Evolutionary conservation across 1,140 invertebrate genomes (phyloP), one percentile per base, ranked within the genome.

Genomic region (Brachionus asplanchnoidis): DNA sequence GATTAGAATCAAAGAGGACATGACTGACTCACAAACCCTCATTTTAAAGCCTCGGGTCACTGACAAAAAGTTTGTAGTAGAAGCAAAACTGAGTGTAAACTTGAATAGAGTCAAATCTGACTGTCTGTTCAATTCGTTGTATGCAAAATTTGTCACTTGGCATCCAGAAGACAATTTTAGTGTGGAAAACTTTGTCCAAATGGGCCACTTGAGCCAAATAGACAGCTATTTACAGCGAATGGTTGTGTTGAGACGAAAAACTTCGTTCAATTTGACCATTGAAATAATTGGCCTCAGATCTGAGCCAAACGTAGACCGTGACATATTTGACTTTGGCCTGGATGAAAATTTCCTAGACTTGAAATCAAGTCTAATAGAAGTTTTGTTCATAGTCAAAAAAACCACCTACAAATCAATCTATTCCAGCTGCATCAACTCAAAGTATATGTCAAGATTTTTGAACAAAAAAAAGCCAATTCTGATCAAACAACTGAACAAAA

Each of bases 41-140:
- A 23, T 12, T 44, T 3, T 77, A 3, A 77, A 14, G 0, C 73
- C 73, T 9, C 42, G 32, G 14, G 73, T 77, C 1, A 77, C 73
- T 14, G 73, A 77, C 26, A 77, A 77, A 77, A 77, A 77, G 26
- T 77, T 77, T 77, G 46, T 77, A 8, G 26, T 50, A 5, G 73
- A 77, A 14, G 42, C 73, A 5, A 23, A 46, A 1, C 14, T 50
- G 12, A 28, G 9, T 28, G 3, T 77, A 50, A 50, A 50, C 8
- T 8, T 77, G 7, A 46, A 50, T 14, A 23, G 20, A 36, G 20
- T 77, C 8, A 50, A 77, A 5, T 8, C 20, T 0, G 73, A 46
- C 3, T 77, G 73, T 50, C 12, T 77, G 20, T 50, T 50, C 42
- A 77, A 50, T 28, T 77, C 73, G 9, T n/a, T 77, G 17, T 77